phyloP scores from a whole-genome alignment of 1,140 invertebrate genomes.

The Microplitis mediator region DNA sequence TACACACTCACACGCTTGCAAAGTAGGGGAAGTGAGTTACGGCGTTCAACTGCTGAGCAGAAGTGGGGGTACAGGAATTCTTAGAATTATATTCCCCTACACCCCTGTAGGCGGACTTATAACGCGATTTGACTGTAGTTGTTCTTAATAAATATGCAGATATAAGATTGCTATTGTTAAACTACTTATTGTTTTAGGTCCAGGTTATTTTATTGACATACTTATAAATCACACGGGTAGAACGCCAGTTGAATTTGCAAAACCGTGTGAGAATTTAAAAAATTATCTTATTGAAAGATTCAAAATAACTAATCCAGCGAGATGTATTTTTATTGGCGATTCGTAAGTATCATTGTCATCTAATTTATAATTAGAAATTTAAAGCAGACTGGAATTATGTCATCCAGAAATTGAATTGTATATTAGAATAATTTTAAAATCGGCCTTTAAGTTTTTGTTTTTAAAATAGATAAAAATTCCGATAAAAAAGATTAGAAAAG shows the following conservation, averaged over 20 bases:
- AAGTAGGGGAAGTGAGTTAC: too few species aligned
- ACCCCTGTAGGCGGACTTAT: too few species aligned
- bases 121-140: too few species aligned
- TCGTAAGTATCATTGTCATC: constrained; percentile 53
- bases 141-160: neutral
- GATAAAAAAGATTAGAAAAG: too few species aligned
- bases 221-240: constrained; percentile 54
- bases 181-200: constrained; percentile 49
- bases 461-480: too few species aligned
- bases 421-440: too few species aligned
- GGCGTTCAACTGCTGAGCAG: too few species aligned
- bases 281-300: constrained; percentile 53
- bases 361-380: neutral
- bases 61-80: too few species aligned
- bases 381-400: neutral
- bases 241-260: constrained; percentile 58
- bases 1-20: too few species aligned
- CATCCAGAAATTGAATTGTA: too few species aligned
- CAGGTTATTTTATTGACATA: constrained; percentile 59
- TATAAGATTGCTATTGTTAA: neutral
- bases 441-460: too few species aligned
- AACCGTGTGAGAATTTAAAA: constrained; percentile 63
- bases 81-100: too few species aligned
- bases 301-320: constrained; percentile 57
- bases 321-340: constrained; percentile 69